Conservation (phyloP, 2,113 vertebrate genomes). For the Desmodus rotundus region DNA sequence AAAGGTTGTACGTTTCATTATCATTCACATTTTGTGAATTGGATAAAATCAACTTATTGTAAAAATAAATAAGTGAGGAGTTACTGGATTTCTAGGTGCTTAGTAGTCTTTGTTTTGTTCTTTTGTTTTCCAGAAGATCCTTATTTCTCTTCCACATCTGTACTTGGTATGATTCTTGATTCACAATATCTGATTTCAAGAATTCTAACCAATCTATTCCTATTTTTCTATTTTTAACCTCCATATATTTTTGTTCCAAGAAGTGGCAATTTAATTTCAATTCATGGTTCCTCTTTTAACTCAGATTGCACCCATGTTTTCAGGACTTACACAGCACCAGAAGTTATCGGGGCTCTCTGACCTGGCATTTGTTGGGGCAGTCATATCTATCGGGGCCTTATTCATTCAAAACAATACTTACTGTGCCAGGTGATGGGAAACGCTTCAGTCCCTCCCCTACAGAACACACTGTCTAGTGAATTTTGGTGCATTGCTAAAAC, state of each 20-base stretch:
- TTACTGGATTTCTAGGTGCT: neutral
- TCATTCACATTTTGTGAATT: neutral
- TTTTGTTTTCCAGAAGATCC: slow-evolving; percentile 2
- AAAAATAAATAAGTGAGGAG: neutral
- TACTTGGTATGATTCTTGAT: neutral
- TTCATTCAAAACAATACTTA: neutral
- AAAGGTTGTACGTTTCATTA: neutral
- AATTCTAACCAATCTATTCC: neutral
- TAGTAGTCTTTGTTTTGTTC: neutral
- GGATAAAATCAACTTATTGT: neutral
- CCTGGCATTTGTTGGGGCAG: neutral
- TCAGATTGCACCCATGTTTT: neutral
- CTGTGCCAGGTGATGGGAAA: neutral
- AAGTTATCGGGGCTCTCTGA: neutral
- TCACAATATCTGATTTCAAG: neutral
- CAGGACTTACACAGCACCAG: neutral
- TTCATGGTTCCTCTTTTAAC: neutral
- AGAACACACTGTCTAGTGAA: neutral
- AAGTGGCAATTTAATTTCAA: neutral
- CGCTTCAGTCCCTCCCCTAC: neutral
- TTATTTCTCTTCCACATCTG: neutral
- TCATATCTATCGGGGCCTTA: neutral
- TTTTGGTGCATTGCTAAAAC: neutral
- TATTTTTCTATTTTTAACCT: slow-evolving; percentile 15
- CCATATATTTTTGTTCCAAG: neutral